Conservation (phyloP, 2,113 vertebrate species). For the Phainopepla nitens region DNA sequence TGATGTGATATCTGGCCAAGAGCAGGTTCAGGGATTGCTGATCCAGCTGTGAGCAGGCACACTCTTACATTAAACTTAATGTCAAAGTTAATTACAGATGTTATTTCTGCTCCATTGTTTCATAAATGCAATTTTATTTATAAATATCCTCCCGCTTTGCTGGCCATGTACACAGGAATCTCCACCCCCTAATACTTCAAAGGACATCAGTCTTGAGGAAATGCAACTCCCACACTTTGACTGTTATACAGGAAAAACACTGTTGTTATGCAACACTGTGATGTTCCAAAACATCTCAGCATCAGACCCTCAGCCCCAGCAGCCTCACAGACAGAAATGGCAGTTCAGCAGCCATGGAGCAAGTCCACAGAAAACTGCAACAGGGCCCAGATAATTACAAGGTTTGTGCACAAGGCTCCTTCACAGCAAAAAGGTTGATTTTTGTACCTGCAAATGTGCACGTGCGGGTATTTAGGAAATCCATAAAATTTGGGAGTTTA, state of each 20-base stretch:
- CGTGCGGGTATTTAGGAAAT: neutral
- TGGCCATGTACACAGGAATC: conserved; percentile 41
- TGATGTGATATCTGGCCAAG: neutral
- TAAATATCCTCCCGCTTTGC: neutral
- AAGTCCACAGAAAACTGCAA: neutral
- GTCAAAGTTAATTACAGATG: neutral
- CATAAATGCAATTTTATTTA: conserved; percentile 4
- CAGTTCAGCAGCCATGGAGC: neutral
- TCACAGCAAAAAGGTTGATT: neutral
- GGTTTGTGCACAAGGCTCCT: neutral
- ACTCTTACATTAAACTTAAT: neutral
- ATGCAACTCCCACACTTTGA: conserved; percentile 49
- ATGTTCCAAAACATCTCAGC: conserved; percentile 17
- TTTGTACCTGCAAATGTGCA: neutral
- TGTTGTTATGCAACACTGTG: neutral
- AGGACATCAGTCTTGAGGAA: conserved; percentile 43
- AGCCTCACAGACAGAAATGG: neutral
- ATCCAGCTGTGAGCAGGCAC: conserved; percentile 1
- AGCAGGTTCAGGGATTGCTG: neutral
- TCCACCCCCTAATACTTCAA: conserved; percentile 14
- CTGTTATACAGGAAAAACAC: conserved; percentile 30
- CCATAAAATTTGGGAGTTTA: neutral
- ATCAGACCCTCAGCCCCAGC: neutral
- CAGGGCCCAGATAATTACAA: neutral
- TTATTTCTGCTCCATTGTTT: conserved; percentile 54